Evolutionary conservation across 2,113 vertebrate species (phyloP), one percentile per base, ranked within the genome.

Genomic region (Vombatus ursinus): DNA sequence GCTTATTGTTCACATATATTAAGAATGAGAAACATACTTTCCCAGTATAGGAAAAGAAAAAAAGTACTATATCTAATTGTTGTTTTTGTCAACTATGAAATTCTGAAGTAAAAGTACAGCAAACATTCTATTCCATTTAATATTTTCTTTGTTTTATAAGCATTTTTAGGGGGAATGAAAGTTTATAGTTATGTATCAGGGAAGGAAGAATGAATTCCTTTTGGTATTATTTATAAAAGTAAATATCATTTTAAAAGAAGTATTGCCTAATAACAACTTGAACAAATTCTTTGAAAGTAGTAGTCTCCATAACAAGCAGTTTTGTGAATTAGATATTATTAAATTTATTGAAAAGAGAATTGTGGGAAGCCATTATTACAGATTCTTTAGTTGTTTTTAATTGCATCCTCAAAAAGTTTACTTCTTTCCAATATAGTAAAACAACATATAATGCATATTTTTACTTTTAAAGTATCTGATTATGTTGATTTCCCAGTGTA

Each of bases 1-100:
- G 92, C 22, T n/a, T 57, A 49, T 95, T 57, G 16, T 51, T 95
- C 50, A 10, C 49, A 90, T n/a, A 93, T 96, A 14, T 94, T 92
- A 91, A 94, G 68, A 91, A 2, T 93, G 94, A 91, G 57, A 37
- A 94, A 28, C 50, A 23, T 93, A 50, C 52, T 84, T 1, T 44
- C n/a, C 7, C 19, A 84, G 5, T 44, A 8, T 22, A 44, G n/a
- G n/a, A 44, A 84, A 84, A 44, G 37, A 44, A 44, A 22, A n/a
- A 8, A 44, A 84, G n/a, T 84, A 0, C 68, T 44, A 23, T 44
- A 44, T 44, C 16, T 84, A 84, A 44, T 84, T 44, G 16, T 84
- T n/a, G 4, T 22, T 84, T 84, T 44, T 84, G 37, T 23, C 68
- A 84, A 8, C 68, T 84, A 44, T 77, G 4, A 44, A 84, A 37